Evolutionary conservation across 2,888 invertebrate genomes (phyloP), one percentile per base, ranked within the genome.

Genomic region (Stenchaetothrips biformis): DNA sequence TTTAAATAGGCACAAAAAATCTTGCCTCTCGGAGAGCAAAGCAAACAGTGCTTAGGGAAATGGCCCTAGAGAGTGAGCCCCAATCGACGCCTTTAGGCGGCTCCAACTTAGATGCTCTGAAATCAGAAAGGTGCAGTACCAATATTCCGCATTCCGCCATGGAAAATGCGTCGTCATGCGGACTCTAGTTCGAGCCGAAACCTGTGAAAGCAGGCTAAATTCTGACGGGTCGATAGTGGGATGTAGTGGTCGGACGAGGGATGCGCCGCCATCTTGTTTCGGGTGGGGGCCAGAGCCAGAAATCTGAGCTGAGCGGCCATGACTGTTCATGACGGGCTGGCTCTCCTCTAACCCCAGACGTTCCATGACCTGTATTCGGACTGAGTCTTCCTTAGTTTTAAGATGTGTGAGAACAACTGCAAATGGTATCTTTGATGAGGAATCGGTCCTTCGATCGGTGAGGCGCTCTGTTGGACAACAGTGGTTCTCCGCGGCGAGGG

Each of bases 61-160:
- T 74, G 67, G 67, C 67, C 67, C 67, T 74, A 74, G 67, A 74
- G 67, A 74, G 67, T 74, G 67, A 74, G 67, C 67, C 67, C 25
- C 25, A 74, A 74, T 74, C 67, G 25, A 7, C 67, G 67, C 67
- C 67, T 11, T 74, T 74, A 74, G 67, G 67, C 67, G 67, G 67
- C 21, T 74, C 67, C 67, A 74, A 74, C 67, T 25, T 74, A 74
- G 67, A 74, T 74, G 67, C 67, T 74, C 67, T 74, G 67, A 74
- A 74, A 74, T 74, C 67, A 74, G 67, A 74, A 74, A 74, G 67
- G 67, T 74, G 67, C 67, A 74, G 67, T 74, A 74, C 67, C 67
- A 74, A 74, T 25, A 25, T 25, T 21, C 67, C 67, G 67, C 67
- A 11, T 74, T 74, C 67, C 67, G 25, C 25, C 7, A 7, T 25